Evolutionary conservation across 2,797 vertebrate species (phyloP).

Genomic region (Chloroceryle inda): DNA sequence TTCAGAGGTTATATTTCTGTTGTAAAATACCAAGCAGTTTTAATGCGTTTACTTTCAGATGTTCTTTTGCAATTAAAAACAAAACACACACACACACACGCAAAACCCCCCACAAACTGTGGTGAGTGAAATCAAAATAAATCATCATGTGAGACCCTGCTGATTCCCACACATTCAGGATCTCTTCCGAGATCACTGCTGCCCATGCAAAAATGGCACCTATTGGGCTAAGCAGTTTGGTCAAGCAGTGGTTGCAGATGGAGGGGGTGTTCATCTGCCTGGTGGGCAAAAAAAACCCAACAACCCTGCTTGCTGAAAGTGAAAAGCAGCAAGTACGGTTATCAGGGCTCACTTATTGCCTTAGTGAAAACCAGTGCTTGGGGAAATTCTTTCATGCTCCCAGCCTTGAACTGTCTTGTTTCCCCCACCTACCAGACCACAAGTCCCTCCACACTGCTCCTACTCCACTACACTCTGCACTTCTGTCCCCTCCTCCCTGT

Average conservation of each 20-base stretch:
- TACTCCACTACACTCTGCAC: background rate
- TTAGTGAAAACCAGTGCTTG: background rate
- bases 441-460: background rate
- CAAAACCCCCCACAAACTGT: background rate
- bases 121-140: background rate
- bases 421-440: background rate
- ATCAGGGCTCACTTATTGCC: background rate
- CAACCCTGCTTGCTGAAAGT: background rate
- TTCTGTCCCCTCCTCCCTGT: background rate
- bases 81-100: background rate
- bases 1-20: background rate
- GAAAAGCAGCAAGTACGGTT: background rate
- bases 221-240: background rate
- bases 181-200: background rate
- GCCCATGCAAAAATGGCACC: background rate
- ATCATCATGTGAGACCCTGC: background rate
- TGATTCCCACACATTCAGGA: background rate
- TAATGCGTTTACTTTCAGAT: background rate
- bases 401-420: background rate
- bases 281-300: background rate
- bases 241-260: background rate
- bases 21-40: background rate
- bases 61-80: background rate
- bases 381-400: accelerated
- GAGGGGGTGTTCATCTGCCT: background rate